Evolutionary conservation across 2,797 vertebrate genomes (phyloP).

Genomic region (Parotocinclus haroldoi): DNA sequence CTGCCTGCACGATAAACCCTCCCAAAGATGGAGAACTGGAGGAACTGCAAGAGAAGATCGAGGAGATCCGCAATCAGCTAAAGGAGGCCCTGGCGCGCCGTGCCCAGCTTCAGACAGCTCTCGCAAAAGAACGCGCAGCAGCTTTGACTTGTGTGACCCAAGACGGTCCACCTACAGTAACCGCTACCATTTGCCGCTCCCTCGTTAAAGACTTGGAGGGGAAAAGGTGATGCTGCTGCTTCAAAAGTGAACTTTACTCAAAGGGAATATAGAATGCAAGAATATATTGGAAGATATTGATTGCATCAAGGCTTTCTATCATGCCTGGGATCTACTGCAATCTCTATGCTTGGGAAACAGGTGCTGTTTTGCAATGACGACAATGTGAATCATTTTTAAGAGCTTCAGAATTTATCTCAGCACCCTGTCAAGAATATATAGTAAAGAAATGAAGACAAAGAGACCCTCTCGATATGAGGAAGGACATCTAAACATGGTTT

Average conservation of each 20-base stretch:
- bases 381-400: neutral
- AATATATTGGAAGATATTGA: constrained; percentile 17
- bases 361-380: constrained; percentile 16
- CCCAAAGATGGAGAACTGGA: constrained; percentile 63
- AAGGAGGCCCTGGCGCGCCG: constrained; percentile 71
- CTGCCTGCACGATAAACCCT: constrained; percentile 1
- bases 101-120: constrained; percentile 74
- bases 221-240: constrained; percentile 64
- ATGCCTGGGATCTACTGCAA: constrained; percentile 27
- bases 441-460: constrained; percentile 1
- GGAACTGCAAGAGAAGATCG: constrained; percentile 78
- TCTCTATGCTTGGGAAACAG: constrained; percentile 26
- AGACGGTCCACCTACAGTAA: constrained; percentile 40
- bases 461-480: constrained; percentile 11
- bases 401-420: constrained; percentile 19
- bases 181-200: constrained; percentile 47
- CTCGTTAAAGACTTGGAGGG: constrained; percentile 62
- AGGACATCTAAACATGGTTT: constrained; percentile 38
- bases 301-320: constrained; percentile 14
- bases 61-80: constrained; percentile 73
- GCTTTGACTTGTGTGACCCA: constrained; percentile 18
- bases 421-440: neutral
- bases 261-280: neutral
- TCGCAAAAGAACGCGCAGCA: constrained; percentile 56
- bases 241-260: neutral